Evolutionary conservation across 2,797 vertebrate species (phyloP).

Genomic region (Argyrosomus regius): DNA sequence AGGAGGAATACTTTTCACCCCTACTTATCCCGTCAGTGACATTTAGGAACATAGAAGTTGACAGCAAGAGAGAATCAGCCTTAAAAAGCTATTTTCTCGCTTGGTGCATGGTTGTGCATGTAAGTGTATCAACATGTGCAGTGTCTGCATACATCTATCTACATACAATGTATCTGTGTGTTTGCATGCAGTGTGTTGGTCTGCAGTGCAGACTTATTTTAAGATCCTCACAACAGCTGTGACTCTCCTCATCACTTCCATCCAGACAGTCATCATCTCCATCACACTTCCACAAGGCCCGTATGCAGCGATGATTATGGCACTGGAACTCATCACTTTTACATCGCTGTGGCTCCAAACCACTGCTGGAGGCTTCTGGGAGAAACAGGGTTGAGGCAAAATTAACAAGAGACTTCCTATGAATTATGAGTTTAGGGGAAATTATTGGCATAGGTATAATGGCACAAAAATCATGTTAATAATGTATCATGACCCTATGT

Average conservation of each 20-base stretch:
- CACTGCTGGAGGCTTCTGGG: slow-evolving; percentile 68
- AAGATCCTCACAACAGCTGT: slow-evolving; percentile 90
- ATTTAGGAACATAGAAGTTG: slow-evolving; percentile 62
- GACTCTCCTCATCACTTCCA: slow-evolving; percentile 92
- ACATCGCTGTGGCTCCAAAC: slow-evolving; percentile 86
- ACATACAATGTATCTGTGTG: not conserved
- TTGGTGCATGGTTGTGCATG: slow-evolving; percentile 6
- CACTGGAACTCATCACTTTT: slow-evolving; percentile 95
- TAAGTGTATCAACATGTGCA: not conserved
- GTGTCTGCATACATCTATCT: not conserved
- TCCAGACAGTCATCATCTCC: slow-evolving; percentile 98
- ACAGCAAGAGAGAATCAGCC: slow-evolving; percentile 45
- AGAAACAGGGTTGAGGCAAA: slow-evolving; percentile 32
- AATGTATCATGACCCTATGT: slow-evolving; percentile 51
- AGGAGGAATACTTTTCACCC: slow-evolving; percentile 47
- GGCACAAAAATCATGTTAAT: slow-evolving; percentile 62
- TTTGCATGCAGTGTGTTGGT: slow-evolving; percentile 24
- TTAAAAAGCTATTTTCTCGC: slow-evolving; percentile 33
- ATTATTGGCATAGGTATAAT: slow-evolving; percentile 63
- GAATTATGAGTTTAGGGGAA: slow-evolving; percentile 43
- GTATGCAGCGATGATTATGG: slow-evolving; percentile 93
- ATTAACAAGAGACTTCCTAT: slow-evolving; percentile 28
- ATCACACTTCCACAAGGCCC: slow-evolving; percentile 93
- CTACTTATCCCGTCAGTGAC: slow-evolving; percentile 31
- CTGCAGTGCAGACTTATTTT: slow-evolving; percentile 27